phyloP scores from a whole-genome alignment of 2,797 vertebrate genomes.

The Microctenopoma lineatum region DNA sequence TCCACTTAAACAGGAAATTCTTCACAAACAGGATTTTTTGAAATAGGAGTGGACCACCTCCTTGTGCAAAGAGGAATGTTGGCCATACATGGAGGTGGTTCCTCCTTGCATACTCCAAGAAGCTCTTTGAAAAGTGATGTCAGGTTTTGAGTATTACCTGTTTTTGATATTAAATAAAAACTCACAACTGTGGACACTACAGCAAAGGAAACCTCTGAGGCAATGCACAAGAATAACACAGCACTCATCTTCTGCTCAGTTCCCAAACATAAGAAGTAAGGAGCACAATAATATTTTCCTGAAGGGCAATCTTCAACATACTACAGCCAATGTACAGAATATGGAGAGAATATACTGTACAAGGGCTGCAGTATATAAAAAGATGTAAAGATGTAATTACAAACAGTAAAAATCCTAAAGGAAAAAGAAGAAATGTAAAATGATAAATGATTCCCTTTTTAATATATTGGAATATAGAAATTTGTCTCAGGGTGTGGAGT shows the following conservation, averaged over 20 bases:
- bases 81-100: slow-evolving; percentile 47
- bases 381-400: no score
- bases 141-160: slow-evolving; percentile 32
- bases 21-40: slow-evolving; percentile 27
- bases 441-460: neutral
- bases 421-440: neutral
- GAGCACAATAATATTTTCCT: neutral
- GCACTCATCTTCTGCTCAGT: slow-evolving; percentile 17
- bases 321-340: no score
- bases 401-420: no score
- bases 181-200: slow-evolving; percentile 8
- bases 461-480: no score
- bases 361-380: no score
- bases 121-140: slow-evolving; percentile 34
- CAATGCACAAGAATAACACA: slow-evolving; percentile 34
- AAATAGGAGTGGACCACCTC: slow-evolving; percentile 11
- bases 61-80: slow-evolving; percentile 22
- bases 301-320: no score
- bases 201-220: slow-evolving; percentile 42
- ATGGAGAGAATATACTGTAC: no score
- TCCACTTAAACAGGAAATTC: slow-evolving; percentile 22
- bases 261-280: slow-evolving; percentile 5
- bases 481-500: no score
- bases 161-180: slow-evolving; percentile 37
- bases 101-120: slow-evolving; percentile 24